A percentile compares a stretch with the other conserved stretches of the same genome.
phyloP scores from a whole-genome alignment of 2,888 invertebrate genomes.

The Philonicus albiceps region DNA sequence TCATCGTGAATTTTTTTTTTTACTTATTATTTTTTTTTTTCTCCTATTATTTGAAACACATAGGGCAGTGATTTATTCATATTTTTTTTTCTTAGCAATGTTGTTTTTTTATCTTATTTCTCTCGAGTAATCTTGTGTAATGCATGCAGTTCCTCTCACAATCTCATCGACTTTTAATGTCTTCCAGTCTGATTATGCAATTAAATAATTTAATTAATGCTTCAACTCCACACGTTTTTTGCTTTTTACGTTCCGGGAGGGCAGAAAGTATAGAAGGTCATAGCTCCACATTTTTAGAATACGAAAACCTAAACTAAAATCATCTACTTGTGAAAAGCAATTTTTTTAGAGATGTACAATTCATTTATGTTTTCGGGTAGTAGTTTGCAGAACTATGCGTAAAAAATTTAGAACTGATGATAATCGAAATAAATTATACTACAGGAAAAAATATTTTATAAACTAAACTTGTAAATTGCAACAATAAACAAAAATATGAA shows the following conservation, averaged over 20 bases:
- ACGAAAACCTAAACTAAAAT: neutral
- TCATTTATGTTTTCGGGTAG: too few relatives aligned
- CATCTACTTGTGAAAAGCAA: neutral
- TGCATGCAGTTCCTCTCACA: neutral
- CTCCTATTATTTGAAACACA: conserved; percentile 49
- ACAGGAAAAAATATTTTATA: too few relatives aligned
- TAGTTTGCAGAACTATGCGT: too few relatives aligned
- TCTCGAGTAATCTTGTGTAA: neutral
- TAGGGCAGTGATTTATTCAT: conserved; percentile 50
- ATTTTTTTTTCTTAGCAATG: conserved; percentile 34
- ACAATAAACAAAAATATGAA: too few relatives aligned
- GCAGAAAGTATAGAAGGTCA: neutral
- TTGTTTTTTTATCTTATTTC: conserved; percentile 7
- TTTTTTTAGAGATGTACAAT: neutral
- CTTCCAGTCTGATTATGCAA: neutral
- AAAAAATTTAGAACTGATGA: too few relatives aligned
- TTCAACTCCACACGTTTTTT: neutral
- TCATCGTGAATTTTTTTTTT: conserved; percentile 27
- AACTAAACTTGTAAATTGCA: too few relatives aligned
- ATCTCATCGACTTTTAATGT: neutral
- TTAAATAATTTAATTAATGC: neutral
- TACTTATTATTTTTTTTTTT: conserved; percentile 38
- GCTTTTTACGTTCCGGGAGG: neutral
- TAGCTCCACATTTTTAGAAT: neutral
- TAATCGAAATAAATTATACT: too few relatives aligned